These are phyloP conservation scores for Brachionus rotundiformis DNA, from an alignment of 1,140 invertebrate genomes.

Conservation along the genomic window DNA sequence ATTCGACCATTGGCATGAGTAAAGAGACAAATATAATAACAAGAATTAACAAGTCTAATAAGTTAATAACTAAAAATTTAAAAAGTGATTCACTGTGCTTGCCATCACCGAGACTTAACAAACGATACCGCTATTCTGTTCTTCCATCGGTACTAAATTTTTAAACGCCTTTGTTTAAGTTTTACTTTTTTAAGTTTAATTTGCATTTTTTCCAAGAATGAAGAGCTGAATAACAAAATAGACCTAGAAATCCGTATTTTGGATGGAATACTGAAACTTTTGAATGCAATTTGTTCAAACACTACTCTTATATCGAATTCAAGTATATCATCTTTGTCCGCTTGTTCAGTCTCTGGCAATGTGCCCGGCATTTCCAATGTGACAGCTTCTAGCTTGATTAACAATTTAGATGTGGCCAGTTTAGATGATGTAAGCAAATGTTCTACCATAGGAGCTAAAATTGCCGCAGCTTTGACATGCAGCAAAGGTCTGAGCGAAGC, in stretches of 20 bases:
- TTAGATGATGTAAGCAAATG: slow-evolving; percentile 6
- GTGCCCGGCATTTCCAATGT: neutral
- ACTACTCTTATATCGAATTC: slow-evolving; percentile 3
- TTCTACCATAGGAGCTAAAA: neutral
- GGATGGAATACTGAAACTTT: slow-evolving; percentile 15
- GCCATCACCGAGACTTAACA: slow-evolving; percentile 34
- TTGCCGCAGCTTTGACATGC: neutral
- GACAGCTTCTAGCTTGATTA: neutral
- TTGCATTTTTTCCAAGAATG: slow-evolving; percentile 28
- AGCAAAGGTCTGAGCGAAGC: neutral
- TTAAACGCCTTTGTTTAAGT: neutral
- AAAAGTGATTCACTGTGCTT: slow-evolving; percentile 30
- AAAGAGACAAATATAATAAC: neutral
- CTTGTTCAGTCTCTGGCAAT: neutral
- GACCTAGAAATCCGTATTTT: slow-evolving; percentile 21
- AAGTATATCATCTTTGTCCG: neutral
- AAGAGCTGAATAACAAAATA: slow-evolving; percentile 40
- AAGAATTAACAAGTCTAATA: slow-evolving; percentile 18
- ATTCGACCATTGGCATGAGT: neutral
- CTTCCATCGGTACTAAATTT: slow-evolving; percentile 31
- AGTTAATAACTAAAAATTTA: slow-evolving; percentile 4
- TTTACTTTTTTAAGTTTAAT: neutral
- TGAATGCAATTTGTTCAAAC: slow-evolving; percentile 26
- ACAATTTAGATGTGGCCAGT: neutral
- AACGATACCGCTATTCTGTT: slow-evolving; percentile 30